These are phyloP conservation scores for Tupaia tana DNA, from an alignment of 2,113 vertebrate species.

Conservation along the genomic window DNA sequence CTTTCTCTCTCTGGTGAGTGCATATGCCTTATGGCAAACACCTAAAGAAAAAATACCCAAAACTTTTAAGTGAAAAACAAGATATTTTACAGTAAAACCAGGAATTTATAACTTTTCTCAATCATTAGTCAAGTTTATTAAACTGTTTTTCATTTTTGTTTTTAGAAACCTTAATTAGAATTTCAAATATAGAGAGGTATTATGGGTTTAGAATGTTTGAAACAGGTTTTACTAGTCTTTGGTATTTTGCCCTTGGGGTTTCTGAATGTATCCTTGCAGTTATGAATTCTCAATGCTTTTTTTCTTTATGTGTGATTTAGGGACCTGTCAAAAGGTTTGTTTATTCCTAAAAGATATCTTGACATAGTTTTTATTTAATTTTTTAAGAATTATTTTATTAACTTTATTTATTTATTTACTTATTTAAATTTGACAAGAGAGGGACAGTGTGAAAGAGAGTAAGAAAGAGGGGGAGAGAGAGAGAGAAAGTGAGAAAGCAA, in stretches of 20 bases:
- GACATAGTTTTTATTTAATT: slow-evolving; percentile 45
- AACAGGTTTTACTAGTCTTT: slow-evolving; percentile 4
- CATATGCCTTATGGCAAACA: no score
- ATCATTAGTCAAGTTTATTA: slow-evolving; percentile 12
- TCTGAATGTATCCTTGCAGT: slow-evolving; percentile 24
- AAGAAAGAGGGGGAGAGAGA: no score
- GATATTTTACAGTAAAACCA: neutral
- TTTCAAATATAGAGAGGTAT: slow-evolving; percentile 35
- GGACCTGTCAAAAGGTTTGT: slow-evolving; percentile 12
- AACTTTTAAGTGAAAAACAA: neutral
- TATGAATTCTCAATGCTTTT: slow-evolving; percentile 38
- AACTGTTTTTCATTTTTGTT: neutral
- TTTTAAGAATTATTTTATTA: no score
- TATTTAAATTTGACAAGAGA: no score
- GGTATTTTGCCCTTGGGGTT: slow-evolving; percentile 26
- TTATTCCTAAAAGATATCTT: slow-evolving; percentile 32
- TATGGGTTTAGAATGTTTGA: slow-evolving; percentile 5
- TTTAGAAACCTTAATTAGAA: slow-evolving; percentile 28
- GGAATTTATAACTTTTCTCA: slow-evolving; percentile 30
- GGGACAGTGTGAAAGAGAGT: no score
- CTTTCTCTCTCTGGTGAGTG: no score
- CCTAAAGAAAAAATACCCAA: no score
- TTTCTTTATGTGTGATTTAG: slow-evolving; percentile 35
- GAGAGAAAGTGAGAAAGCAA: no score
- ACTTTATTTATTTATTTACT: no score